Base-by-base conservation (phyloP, 2,113 vertebrate genomes). In the Thomomys bottae region DNA sequence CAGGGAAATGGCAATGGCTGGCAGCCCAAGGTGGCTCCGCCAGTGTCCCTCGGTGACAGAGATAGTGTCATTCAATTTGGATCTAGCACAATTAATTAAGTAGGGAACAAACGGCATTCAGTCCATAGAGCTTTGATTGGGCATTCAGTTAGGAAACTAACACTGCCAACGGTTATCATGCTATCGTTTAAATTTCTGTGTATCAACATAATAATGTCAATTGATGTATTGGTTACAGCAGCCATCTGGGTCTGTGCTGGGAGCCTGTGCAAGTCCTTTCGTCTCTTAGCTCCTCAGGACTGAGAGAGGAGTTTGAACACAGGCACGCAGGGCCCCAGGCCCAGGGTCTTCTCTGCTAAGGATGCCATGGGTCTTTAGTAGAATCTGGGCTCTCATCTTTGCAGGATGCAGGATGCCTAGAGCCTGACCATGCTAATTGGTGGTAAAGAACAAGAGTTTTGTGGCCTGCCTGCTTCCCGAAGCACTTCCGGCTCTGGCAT, bases 51-150 rank as follows among this genome's bases (percentile, higher is more conserved):
- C 3, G 0, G 71, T 45, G 49, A 67, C 42, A 9, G 68, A 87
- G 61, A 85, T 42, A 70, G 66, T 85, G 21, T 45, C 82, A 76
- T 88, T 86, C 82, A 82, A 66, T 93, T 92, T 93, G 68, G 79
- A 34, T 68, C 7, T 78, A 49, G 73, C 76, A 11, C 80, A 75
- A 96, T 95, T 92, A 86, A 94, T 92, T 95, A 90, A 93, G 81
- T 70, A 77, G 70, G 88, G 75, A 87, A 32, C 77, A 89, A 89
- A 91, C 88, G 91, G 87, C 80, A 68, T 92, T 92, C 72, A 91
- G 38, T 40, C 70, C 83, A 68, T 42, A 68, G 73, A 59, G 61
- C 81, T 91, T 84, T 68, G 66, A 34, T 80, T 63, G 40, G 42
- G 75, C 67, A 34, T 45, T 68, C n/a, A 49, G 0, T 85, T 64